A percentile compares a stretch with the other conserved stretches of the same genome.
Evolutionary conservation across 2,888 invertebrate species (phyloP).

Genomic region (Aspidapion aeneum): DNA sequence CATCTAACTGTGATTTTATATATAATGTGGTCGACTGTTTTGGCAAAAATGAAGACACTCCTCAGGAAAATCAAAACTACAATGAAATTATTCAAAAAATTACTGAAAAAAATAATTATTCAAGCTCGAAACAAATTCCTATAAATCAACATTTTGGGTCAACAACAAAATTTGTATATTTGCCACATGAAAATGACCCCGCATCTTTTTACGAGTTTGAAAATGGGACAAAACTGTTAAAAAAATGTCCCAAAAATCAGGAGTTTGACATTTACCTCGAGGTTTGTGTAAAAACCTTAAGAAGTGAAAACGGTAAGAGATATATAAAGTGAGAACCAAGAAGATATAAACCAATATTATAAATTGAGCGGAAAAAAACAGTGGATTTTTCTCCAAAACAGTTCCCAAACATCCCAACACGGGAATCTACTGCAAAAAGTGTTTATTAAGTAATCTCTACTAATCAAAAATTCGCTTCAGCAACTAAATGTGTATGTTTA

Average conservation of each 20-base stretch:
- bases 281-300: slow-evolving; percentile 14
- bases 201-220: slow-evolving; percentile 31
- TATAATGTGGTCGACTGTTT: slow-evolving; percentile 29
- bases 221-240: slow-evolving; percentile 27
- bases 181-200: slow-evolving; percentile 31
- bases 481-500: too few relatives aligned
- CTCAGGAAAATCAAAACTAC: neutral
- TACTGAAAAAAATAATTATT: slow-evolving; percentile 9
- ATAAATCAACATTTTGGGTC: too few relatives aligned
- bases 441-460: too few relatives aligned
- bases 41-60: neutral
- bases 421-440: slow-evolving; percentile 30
- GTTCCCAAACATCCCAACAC: slow-evolving; percentile 32
- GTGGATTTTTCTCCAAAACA: slow-evolving; percentile 31
- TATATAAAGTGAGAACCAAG: too few relatives aligned
- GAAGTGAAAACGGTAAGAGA: neutral
- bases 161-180: slow-evolving; percentile 16
- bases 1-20: slow-evolving; percentile 32
- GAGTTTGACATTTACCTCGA: slow-evolving; percentile 30
- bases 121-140: too few relatives aligned
- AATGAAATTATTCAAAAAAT: neutral
- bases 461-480: too few relatives aligned
- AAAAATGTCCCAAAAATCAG: slow-evolving; percentile 29
- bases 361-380: slow-evolving; percentile 28
- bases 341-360: slow-evolving; percentile 30